Percentiles rank a stretch among this genome's conserved stretches.
Evolutionary conservation across 92 coral and sea anemone species (phyloP).

Genomic region (Actinernus sp.): DNA sequence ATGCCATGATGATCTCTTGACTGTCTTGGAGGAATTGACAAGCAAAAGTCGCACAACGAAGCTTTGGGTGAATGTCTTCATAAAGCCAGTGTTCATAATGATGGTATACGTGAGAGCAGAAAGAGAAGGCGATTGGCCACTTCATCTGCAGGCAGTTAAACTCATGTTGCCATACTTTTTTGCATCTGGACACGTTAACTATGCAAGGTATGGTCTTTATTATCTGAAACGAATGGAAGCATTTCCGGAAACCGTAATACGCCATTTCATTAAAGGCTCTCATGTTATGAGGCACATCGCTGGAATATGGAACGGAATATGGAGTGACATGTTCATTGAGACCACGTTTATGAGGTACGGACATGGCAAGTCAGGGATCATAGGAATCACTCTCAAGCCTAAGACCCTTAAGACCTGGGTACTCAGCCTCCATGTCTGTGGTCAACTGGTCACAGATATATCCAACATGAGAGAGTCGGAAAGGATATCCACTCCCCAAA

Average conservation of each 20-base stretch:
- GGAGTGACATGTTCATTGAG: conserved; percentile 68
- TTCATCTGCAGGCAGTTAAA: conserved; percentile 59
- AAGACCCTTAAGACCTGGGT: conserved; percentile 73
- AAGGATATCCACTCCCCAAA: too few species aligned
- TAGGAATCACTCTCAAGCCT: conserved; percentile 58
- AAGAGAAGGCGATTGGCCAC: conserved; percentile 74
- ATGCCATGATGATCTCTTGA: conserved; percentile 39
- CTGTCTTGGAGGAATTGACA: conserved; percentile 44
- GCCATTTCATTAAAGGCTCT: conserved; percentile 49
- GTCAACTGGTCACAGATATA: conserved; percentile 46
- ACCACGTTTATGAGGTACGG: conserved; percentile 69
- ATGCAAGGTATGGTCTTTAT: conserved; percentile 64
- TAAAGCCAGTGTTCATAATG: conserved; percentile 56
- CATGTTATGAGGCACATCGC: conserved; percentile 71
- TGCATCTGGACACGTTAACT: conserved; percentile 60
- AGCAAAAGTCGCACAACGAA: conserved; percentile 47
- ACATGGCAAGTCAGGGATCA: conserved; percentile 49
- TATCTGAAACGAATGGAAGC: conserved; percentile 59
- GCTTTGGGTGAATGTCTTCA: conserved; percentile 59
- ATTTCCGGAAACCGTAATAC: conserved; percentile 32
- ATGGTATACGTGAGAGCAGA: conserved; percentile 55
- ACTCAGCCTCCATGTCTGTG: conserved; percentile 53
- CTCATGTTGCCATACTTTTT: conserved; percentile 71
- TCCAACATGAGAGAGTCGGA: conserved; percentile 11
- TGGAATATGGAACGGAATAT: conserved; percentile 68